A percentile compares a stretch with the other conserved stretches of the same genome.
These are phyloP conservation scores for Choloepus hoffmanni DNA, from an alignment of 2,113 vertebrate species.

Conservation along the genomic window DNA sequence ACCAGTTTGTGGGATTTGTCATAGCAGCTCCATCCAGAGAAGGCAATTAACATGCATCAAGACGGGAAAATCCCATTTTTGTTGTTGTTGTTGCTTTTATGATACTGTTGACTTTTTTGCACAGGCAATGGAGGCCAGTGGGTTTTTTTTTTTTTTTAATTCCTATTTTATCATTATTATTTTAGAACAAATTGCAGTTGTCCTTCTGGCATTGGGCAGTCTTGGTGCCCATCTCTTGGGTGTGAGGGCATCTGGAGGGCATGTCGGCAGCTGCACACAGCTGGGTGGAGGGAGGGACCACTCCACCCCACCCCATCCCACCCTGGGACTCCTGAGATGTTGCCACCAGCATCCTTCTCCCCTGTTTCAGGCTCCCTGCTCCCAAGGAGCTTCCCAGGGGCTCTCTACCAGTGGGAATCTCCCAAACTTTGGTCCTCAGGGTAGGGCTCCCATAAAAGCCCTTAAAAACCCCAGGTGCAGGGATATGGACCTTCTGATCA, in stretches of 20 bases:
- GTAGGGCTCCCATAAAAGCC: neutral
- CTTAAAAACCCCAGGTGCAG: neutral
- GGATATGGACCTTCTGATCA: neutral
- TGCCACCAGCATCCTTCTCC: neutral
- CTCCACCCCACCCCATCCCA: neutral
- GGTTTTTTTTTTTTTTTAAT: neutral
- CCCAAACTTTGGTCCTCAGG: neutral
- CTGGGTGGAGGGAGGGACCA: neutral
- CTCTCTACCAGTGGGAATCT: neutral
- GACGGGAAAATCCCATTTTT: slow-evolving; percentile 50
- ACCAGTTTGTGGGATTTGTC: too few species aligned
- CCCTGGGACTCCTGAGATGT: neutral
- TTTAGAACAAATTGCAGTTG: neutral
- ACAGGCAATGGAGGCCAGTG: neutral
- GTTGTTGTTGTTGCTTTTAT: neutral
- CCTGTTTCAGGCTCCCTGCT: neutral
- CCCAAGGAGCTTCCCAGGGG: neutral
- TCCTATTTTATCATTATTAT: neutral
- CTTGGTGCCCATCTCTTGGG: neutral
- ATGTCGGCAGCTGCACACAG: fast-evolving
- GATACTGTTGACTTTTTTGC: neutral
- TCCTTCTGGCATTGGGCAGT: neutral
- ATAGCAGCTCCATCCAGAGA: too few species aligned
- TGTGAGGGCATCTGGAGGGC: neutral
- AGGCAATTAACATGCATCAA: slow-evolving; percentile 61